These are phyloP conservation scores for Neoseiulus cucumeris DNA, from an alignment of 1,140 invertebrate genomes.

Conservation along the genomic window DNA sequence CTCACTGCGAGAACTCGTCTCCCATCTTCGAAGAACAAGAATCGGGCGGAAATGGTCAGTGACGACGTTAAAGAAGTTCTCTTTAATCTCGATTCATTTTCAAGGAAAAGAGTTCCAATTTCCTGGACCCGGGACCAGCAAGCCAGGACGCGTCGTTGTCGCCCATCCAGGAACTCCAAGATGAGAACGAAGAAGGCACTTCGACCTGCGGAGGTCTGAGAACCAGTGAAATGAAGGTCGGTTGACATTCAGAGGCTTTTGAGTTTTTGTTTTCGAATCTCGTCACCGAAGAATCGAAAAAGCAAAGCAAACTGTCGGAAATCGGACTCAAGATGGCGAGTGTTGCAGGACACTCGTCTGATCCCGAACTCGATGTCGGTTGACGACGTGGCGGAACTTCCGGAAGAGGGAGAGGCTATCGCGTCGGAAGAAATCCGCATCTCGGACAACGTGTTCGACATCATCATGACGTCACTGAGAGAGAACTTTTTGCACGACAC, in stretches of 20 bases:
- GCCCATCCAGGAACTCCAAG: background rate
- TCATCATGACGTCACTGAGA: background rate
- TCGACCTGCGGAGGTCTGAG: background rate
- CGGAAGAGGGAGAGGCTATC: background rate
- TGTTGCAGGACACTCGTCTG: background rate
- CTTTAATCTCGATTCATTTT: too few species aligned
- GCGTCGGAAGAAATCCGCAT: constrained; percentile 1
- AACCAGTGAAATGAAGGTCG: constrained; percentile 1
- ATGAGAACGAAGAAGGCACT: constrained; percentile 1
- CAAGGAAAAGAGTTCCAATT: constrained; percentile 1
- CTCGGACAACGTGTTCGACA: constrained; percentile 3
- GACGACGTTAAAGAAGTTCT: too few species aligned
- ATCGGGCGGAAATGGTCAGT: too few species aligned
- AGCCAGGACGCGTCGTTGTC: constrained; percentile 8
- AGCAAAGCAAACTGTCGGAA: too few species aligned
- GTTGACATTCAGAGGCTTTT: too few species aligned
- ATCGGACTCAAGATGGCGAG: too few species aligned
- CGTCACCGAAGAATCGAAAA: too few species aligned
- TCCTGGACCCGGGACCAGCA: background rate
- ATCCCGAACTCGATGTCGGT: background rate
- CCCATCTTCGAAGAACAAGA: too few species aligned
- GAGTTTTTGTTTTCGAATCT: too few species aligned
- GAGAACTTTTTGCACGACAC: background rate
- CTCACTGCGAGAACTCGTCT: background rate
- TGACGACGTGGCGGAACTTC: background rate